Evolutionary conservation across 2,113 vertebrate genomes (phyloP), one percentile per base, ranked within the genome.

Genomic region (Chloebia gouldiae): DNA sequence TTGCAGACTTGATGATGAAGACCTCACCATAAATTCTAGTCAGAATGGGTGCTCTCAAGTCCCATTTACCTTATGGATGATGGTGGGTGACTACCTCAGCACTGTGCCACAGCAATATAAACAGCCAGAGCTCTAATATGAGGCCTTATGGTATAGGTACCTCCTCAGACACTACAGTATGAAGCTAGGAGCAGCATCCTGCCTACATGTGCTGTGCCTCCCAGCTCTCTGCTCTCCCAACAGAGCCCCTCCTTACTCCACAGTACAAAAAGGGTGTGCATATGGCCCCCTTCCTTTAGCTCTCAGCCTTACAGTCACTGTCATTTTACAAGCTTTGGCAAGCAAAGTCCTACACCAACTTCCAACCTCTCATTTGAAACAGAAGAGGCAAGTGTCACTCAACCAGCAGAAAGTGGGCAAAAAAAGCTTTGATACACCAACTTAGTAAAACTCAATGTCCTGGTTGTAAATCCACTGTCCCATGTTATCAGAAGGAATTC

Each of bases 391-490:
- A 90, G 66, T 0, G 7, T 90, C 72, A 64, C 51, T 84, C 69
- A 90, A 31, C 1, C 39, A 70, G 45, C 23, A 94, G 68, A 71
- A 53, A 94, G 68, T 4, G 6, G 16, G 35, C 18, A 63, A 20
- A 64, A 86, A 94, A 92, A 86, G 33, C 76, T 96, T 96, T 93
- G 85, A 75, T 69, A 54, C 22, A 81, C n/a, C 1, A 4, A 54
- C 28, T 86, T 51, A 68, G 76, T 49, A 93, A 93, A 92, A 81
- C 33, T 56, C 35, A 53, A 39, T n/a, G 64, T 60, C 72, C 65
- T 84, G 45, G n/a, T 51, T 81, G 37, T 69, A 96, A 94, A 96
- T 88, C 69, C 86, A 86, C 44, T 72, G 72, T 93, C 72, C 82
- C 37, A 30, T 69, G 44, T 86, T 92, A 81, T 81, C 76, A 61